Evolutionary conservation across 2,113 vertebrate species (phyloP), one percentile per base, ranked within the genome.

Genomic region (Hiodon tergisus): DNA sequence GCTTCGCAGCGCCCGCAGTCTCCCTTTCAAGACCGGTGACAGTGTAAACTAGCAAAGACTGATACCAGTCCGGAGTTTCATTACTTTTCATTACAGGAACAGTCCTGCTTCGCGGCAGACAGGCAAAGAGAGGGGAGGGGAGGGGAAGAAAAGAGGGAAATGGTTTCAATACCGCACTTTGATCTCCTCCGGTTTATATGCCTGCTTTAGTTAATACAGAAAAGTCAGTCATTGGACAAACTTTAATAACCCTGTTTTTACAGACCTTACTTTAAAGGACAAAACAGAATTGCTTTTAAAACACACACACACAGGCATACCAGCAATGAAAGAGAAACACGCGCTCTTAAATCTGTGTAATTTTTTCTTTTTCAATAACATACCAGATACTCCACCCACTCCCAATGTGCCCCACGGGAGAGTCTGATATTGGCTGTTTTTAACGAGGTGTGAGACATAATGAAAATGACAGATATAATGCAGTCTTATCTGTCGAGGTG

Each of bases 161-260:
- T 79, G 72, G 78, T 77, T 78, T 79, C 71, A 73, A 77, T 67
- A 61, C 71, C 63, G 65, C 69, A 58, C 80, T 85, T 84, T 84
- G 82, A 86, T 83, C 82, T 84, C 60, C 69, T 65, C 73, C 77
- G 62, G 74, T 83, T 81, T 80, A 80, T 79, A 74, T 73, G 79
- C 54, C 16, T 69, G 84, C 81, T 81, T 82, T 78, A 84, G 84
- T 76, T 74, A 78, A 58, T 78, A 54, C 80, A 82, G 69, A 77
- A 79, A 77, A 55, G 52, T 79, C 82, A 71, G 80, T 78, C 1
- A 5, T 2, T 65, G 70, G 58, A 4, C 79, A 77, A 61, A 72
- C 76, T 82, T 79, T 76, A 78, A 80, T 78, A 81, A 82, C 68
- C 81, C 67, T 73, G 6, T 80, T 84, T 80, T 85, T 78, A 60